phyloP scores from a whole-genome alignment of 2,113 vertebrate species.

The Gnathonemus echidnorhynchus region DNA sequence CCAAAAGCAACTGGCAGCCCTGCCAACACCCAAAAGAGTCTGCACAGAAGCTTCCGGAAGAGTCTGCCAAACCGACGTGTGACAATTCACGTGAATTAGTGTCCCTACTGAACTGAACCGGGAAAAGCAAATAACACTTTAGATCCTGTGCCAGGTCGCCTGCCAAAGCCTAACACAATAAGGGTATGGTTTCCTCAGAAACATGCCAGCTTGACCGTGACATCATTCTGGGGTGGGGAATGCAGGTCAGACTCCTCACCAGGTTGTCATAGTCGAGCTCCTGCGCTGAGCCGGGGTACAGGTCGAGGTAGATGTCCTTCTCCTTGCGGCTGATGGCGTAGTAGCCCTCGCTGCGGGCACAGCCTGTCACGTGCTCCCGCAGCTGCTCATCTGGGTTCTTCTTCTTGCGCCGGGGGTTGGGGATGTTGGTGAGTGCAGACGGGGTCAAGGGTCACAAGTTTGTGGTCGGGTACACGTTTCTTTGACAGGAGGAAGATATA shows the following conservation, averaged over 20 bases:
- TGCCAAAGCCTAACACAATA: neutral
- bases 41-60: neutral
- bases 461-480: neutral
- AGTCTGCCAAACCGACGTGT: neutral
- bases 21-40: neutral
- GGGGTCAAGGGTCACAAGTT: conserved; percentile 61
- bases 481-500: neutral
- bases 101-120: neutral
- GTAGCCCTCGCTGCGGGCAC: conserved; percentile 83
- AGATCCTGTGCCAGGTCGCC: neutral
- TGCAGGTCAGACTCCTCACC: conserved; percentile 42
- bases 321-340: conserved; percentile 90
- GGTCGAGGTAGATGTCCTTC: conserved; percentile 82
- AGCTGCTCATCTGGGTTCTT: conserved; percentile 64
- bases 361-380: conserved; percentile 78
- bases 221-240: neutral
- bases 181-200: neutral
- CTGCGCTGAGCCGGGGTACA: conserved; percentile 71
- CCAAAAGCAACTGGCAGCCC: neutral
- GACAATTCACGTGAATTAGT: neutral
- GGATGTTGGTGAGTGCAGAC: conserved; percentile 78
- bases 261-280: conserved; percentile 71
- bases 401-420: conserved; percentile 73
- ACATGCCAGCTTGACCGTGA: neutral
- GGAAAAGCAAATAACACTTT: neutral